A percentile compares a stretch with the other conserved stretches of the same genome.
These are phyloP conservation scores for Argyrosomus regius DNA, from an alignment of 2,797 vertebrate species.

Conservation along the genomic window DNA sequence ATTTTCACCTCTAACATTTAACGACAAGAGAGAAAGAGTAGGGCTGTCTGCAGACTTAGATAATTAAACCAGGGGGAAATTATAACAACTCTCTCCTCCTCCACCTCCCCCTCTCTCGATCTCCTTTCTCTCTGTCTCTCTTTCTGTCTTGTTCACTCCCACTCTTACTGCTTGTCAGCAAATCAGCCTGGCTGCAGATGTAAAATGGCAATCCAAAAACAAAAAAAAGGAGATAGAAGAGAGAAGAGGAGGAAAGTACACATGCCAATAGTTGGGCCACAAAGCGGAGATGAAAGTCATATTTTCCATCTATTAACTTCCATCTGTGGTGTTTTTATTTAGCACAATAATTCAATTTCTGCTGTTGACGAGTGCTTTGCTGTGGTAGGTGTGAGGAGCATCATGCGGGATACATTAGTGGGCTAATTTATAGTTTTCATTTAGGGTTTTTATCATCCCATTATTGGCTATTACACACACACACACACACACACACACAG, in stretches of 20 bases:
- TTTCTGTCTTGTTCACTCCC: constrained; percentile 40
- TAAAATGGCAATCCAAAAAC: constrained; percentile 57
- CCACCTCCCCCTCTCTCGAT: neutral
- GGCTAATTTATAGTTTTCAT: constrained; percentile 70
- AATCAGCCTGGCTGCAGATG: constrained; percentile 62
- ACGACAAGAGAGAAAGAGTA: constrained; percentile 50
- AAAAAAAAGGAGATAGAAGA: constrained; percentile 7
- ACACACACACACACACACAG: constrained; percentile 7
- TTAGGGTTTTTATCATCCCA: constrained; percentile 58
- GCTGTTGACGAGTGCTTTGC: constrained; percentile 9
- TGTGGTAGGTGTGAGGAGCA: constrained; percentile 39
- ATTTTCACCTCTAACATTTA: constrained; percentile 71
- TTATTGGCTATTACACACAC: constrained; percentile 47
- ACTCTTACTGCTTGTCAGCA: constrained; percentile 55
- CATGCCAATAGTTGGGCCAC: constrained; percentile 40
- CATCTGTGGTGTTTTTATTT: constrained; percentile 32
- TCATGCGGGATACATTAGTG: constrained; percentile 36
- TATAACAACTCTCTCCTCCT: constrained; percentile 45
- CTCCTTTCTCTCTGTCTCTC: constrained; percentile 15
- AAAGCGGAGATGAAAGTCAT: constrained; percentile 55
- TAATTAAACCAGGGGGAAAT: constrained; percentile 86
- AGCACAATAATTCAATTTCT: constrained; percentile 15
- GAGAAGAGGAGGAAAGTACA: constrained; percentile 19
- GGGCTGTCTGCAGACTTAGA: constrained; percentile 61
- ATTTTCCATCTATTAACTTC: constrained; percentile 58